Conservation (phyloP, 2,888 invertebrate species). For the Cephus pulcher region DNA sequence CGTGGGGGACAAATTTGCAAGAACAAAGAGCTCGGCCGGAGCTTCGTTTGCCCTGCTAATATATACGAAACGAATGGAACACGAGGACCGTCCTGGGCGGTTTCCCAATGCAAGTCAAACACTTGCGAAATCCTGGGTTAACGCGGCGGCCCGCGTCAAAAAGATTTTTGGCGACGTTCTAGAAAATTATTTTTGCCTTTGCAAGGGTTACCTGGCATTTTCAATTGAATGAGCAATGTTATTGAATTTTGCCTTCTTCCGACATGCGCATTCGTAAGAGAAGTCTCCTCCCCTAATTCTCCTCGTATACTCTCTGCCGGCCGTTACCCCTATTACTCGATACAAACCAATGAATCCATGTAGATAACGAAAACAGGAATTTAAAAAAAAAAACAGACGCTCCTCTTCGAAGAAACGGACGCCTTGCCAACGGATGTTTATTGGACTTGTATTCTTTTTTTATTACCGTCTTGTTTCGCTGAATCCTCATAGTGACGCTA, state of each 20-base stretch:
- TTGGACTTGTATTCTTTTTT: background rate
- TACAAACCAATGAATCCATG: background rate
- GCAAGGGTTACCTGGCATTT: background rate
- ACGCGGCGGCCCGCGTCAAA: background rate
- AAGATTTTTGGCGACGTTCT: background rate
- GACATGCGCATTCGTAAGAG: background rate
- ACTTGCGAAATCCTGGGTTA: background rate
- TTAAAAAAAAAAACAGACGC: background rate
- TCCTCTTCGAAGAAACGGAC: background rate
- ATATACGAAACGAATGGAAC: conserved; percentile 1
- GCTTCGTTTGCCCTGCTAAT: conserved; percentile 10
- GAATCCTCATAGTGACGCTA: background rate
- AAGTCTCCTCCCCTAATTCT: background rate
- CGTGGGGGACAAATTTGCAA: background rate
- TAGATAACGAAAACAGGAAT: background rate
- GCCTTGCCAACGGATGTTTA: background rate
- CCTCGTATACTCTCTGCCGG: background rate
- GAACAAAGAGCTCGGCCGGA: conserved; percentile 7
- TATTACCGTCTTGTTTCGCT: background rate
- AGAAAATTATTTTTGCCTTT: background rate
- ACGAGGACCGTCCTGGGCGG: background rate
- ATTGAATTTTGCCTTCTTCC: background rate
- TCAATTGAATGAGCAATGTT: background rate
- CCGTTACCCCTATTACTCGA: background rate
- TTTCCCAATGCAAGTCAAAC: background rate